A percentile compares a stretch with the other conserved stretches of the same genome.
phyloP scores from a whole-genome alignment of 2,797 vertebrate genomes.

The Cyclura pinguis region DNA sequence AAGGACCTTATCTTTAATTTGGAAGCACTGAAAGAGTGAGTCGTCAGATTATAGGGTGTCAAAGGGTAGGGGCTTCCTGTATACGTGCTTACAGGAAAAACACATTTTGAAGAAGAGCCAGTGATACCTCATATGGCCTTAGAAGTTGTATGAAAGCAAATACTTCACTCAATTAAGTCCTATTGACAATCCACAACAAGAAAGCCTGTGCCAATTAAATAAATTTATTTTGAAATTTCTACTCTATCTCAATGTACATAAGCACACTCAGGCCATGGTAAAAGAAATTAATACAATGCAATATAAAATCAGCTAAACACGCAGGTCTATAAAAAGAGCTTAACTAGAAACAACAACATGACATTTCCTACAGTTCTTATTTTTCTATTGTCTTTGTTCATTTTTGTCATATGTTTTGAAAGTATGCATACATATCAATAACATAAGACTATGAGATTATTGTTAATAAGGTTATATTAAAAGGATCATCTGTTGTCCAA shows the following conservation, averaged over 20 bases:
- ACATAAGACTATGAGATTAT: too few species aligned
- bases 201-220: neutral
- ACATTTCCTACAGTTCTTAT: too few species aligned
- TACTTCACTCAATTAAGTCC: neutral
- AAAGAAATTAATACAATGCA: neutral
- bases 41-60: too few species aligned
- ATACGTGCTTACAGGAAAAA: too few species aligned
- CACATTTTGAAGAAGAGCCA: neutral
- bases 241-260: neutral
- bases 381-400: too few species aligned
- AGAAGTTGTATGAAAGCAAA: neutral
- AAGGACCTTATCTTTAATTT: too few species aligned
- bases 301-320: neutral
- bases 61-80: too few species aligned
- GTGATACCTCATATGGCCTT: neutral
- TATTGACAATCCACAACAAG: neutral
- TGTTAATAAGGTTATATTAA: too few species aligned
- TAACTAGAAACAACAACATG: neutral
- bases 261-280: neutral
- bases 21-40: too few species aligned
- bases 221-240: neutral
- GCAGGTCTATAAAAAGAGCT: neutral
- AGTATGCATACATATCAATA: too few species aligned
- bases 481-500: too few species aligned
- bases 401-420: too few species aligned